These are phyloP conservation scores for Pteromalus puparum DNA, from an alignment of 1,140 invertebrate genomes.

Conservation along the genomic window DNA sequence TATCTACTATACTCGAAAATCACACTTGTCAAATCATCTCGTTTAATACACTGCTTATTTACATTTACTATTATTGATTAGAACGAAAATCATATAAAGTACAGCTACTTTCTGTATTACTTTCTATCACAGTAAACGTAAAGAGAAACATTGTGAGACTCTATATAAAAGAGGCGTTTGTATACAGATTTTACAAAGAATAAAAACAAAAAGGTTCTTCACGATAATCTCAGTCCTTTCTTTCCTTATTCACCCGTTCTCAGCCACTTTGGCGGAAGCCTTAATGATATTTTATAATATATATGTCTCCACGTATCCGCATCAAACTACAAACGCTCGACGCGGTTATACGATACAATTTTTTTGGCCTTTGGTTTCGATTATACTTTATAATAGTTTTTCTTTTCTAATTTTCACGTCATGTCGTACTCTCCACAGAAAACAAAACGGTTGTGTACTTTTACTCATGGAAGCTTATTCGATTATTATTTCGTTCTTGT, in stretches of 20 bases:
- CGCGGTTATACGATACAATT: background rate
- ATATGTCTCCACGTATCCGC: conserved; percentile 1
- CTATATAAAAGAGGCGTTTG: background rate
- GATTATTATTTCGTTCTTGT: conserved; percentile 21
- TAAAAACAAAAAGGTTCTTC: background rate
- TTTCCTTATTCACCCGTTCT: conserved; percentile 9
- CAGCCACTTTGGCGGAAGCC: conserved; percentile 15
- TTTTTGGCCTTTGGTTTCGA: background rate
- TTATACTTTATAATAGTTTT: background rate
- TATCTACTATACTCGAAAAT: background rate
- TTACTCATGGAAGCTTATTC: conserved; percentile 22
- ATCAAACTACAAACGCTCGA: background rate
- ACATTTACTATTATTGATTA: background rate
- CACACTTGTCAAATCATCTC: background rate
- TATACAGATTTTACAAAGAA: background rate
- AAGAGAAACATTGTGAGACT: background rate
- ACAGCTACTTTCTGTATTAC: no score
- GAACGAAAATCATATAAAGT: no score
- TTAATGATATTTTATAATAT: conserved; percentile 24
- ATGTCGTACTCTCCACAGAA: background rate
- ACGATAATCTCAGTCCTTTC: conserved; percentile 27
- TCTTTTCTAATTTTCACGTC: background rate
- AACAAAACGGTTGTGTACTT: background rate
- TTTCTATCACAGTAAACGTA: background rate
- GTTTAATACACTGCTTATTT: background rate